Conservation (phyloP, 2,888 invertebrate genomes). For the Cheilosia scutellata region DNA sequence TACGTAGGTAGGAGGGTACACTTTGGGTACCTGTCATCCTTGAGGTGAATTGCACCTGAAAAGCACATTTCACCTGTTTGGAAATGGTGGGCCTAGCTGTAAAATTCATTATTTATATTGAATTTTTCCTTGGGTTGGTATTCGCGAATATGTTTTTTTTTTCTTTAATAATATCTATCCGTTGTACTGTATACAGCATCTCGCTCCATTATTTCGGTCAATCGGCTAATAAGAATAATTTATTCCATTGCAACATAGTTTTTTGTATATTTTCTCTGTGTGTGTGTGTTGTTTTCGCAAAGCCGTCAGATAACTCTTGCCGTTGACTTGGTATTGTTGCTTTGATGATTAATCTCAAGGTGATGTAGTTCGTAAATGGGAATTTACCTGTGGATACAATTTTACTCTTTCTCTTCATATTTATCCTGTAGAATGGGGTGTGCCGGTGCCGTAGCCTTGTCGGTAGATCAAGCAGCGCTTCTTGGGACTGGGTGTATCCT, state of each 20-base stretch:
- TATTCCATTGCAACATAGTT: slow-evolving; percentile 55
- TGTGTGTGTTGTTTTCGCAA: slow-evolving; percentile 25
- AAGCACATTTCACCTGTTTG: slow-evolving; percentile 66
- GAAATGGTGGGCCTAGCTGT: slow-evolving; percentile 32
- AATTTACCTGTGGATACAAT: slow-evolving; percentile 49
- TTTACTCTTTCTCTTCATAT: slow-evolving; percentile 2
- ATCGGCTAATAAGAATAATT: slow-evolving; percentile 60
- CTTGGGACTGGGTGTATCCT: slow-evolving; percentile 48
- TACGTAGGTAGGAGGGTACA: slow-evolving; percentile 55
- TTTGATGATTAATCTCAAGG: slow-evolving; percentile 66
- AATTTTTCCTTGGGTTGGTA: slow-evolving; percentile 43
- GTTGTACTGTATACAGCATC: slow-evolving; percentile 35
- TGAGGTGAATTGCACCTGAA: slow-evolving; percentile 70
- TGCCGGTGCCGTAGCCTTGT: slow-evolving; percentile 30
- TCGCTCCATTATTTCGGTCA: slow-evolving; percentile 66
- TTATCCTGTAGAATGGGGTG: slow-evolving; percentile 9
- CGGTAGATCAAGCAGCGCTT: slow-evolving; percentile 2
- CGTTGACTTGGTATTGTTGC: slow-evolving; percentile 15
- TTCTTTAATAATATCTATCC: slow-evolving; percentile 55
- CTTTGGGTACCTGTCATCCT: slow-evolving; percentile 66
- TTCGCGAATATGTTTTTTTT: slow-evolving; percentile 7
- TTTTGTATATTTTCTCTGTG: slow-evolving; percentile 8
- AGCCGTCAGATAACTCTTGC: slow-evolving; percentile 24
- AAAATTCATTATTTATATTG: slow-evolving; percentile 63
- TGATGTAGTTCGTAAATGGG: slow-evolving; percentile 65